These are phyloP conservation scores for Bovichtus diacanthus DNA, from an alignment of 2,797 vertebrate species.

Conservation along the genomic window DNA sequence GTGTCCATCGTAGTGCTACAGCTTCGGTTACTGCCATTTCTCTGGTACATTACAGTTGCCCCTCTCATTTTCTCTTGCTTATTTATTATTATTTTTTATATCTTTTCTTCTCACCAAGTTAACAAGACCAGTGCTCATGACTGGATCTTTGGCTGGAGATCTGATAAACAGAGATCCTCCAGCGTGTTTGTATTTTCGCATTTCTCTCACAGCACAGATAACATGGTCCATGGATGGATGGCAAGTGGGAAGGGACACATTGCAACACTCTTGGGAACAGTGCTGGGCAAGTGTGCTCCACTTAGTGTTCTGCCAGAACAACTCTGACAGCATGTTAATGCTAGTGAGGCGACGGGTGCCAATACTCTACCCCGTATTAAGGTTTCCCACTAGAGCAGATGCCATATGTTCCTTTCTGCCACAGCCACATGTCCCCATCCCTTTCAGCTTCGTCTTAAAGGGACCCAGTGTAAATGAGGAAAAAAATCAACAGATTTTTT, in stretches of 20 bases:
- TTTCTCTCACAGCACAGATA: constrained; percentile 46
- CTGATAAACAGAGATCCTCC: constrained; percentile 43
- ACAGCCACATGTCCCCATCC: constrained; percentile 66
- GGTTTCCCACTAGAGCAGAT: constrained; percentile 74
- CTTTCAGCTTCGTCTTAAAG: constrained; percentile 62
- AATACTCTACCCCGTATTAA: constrained; percentile 64
- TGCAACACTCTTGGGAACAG: constrained; percentile 50
- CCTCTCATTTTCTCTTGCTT: neutral
- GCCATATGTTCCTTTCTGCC: constrained; percentile 73
- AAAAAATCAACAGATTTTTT: constrained; percentile 58
- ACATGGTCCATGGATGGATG: constrained; percentile 49
- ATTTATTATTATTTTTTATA: neutral
- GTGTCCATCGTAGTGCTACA: neutral
- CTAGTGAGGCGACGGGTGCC: constrained; percentile 65
- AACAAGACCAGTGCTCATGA: constrained; percentile 31
- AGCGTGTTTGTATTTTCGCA: constrained; percentile 37
- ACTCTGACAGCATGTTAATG: constrained; percentile 75
- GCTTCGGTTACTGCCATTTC: neutral
- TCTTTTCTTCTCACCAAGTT: constrained; percentile 17
- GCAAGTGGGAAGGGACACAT: constrained; percentile 58
- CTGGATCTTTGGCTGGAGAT: constrained; percentile 55
- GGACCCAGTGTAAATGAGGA: constrained; percentile 52
- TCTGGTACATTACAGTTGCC: neutral
- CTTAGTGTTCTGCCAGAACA: constrained; percentile 74
- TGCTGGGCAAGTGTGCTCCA: constrained; percentile 61